phyloP scores from a whole-genome alignment of 2,888 invertebrate genomes.

The Tolmerus cingulatus region DNA sequence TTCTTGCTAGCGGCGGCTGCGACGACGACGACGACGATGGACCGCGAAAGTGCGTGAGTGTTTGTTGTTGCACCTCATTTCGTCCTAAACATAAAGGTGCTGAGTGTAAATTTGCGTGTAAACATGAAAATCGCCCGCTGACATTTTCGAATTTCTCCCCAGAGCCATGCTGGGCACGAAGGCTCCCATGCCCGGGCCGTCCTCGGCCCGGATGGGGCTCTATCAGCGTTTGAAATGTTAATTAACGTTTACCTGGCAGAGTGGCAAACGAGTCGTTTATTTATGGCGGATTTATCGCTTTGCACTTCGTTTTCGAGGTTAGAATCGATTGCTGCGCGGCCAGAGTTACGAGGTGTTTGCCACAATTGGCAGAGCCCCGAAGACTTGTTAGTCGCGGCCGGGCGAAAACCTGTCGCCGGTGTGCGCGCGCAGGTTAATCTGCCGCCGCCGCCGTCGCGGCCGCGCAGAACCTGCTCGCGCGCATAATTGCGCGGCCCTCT shows the following conservation, averaged over 20 bases:
- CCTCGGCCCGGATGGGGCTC: background rate
- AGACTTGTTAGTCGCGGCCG: background rate
- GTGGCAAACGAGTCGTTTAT: slow-evolving; percentile 41
- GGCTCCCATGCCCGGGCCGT: slow-evolving; percentile 29
- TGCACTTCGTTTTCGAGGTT: slow-evolving; percentile 41
- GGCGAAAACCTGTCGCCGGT: slow-evolving; percentile 17
- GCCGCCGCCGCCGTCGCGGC: background rate
- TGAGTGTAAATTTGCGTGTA: slow-evolving; percentile 47
- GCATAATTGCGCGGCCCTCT: background rate
- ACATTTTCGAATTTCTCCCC: slow-evolving; percentile 45
- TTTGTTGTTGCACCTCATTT: slow-evolving; percentile 43
- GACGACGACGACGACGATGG: too few species aligned
- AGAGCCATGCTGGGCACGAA: background rate
- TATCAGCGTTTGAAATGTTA: slow-evolving; percentile 37
- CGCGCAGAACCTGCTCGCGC: slow-evolving; percentile 10
- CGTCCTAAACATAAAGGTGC: slow-evolving; percentile 36
- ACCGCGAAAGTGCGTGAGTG: slow-evolving; percentile 18
- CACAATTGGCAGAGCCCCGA: slow-evolving; percentile 13
- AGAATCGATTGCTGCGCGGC: slow-evolving; percentile 35
- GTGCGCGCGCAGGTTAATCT: background rate
- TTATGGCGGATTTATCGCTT: slow-evolving; percentile 38
- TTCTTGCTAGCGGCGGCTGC: background rate
- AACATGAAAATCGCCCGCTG: slow-evolving; percentile 47
- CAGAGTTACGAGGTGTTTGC: slow-evolving; percentile 41
- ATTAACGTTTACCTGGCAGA: slow-evolving; percentile 37